Percentiles rank a stretch among this genome's conserved stretches.
phyloP scores from a whole-genome alignment of 30 jellyfish, hydroid and myxozoan genomes.

The Hydra vulgaris region DNA sequence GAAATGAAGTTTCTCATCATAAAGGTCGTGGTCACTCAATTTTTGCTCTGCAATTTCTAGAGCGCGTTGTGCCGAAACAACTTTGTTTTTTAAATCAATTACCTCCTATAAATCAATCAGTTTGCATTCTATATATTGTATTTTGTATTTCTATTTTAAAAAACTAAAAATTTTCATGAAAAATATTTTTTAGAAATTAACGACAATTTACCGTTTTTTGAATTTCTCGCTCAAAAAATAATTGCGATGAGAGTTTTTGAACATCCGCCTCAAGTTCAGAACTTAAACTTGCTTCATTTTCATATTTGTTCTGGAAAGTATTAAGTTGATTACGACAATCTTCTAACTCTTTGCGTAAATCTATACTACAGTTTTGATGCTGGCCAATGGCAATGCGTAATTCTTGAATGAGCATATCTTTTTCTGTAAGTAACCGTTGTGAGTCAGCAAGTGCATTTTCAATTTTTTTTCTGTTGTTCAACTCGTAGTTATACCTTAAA shows the following conservation, averaged over 20 bases:
- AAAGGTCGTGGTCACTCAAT: slow-evolving; percentile 62
- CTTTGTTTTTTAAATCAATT: slow-evolving; percentile 45
- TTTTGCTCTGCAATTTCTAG: slow-evolving; percentile 48
- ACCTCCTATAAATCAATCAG: slow-evolving; percentile 32
- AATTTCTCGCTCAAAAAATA: slow-evolving; percentile 59
- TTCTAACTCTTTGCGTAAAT: slow-evolving; percentile 66
- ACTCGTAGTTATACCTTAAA: slow-evolving; percentile 56
- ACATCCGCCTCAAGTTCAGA: slow-evolving; percentile 46
- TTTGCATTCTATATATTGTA: too few species aligned
- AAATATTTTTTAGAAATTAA: too few species aligned
- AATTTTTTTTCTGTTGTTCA: slow-evolving; percentile 47
- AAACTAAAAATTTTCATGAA: too few species aligned
- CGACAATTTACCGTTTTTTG: slow-evolving; percentile 67
- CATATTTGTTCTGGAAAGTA: slow-evolving; percentile 44
- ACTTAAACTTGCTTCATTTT: slow-evolving; percentile 49
- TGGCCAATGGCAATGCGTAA: slow-evolving; percentile 61
- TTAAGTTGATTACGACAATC: slow-evolving; percentile 46
- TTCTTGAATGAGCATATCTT: slow-evolving; percentile 49
- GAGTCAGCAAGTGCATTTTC: slow-evolving; percentile 81
- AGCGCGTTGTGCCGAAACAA: slow-evolving; percentile 69
- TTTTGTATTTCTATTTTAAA: too few species aligned
- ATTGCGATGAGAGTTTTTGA: slow-evolving; percentile 55
- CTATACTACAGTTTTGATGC: slow-evolving; percentile 75
- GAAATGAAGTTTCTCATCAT: slow-evolving; percentile 58
- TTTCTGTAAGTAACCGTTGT: slow-evolving; percentile 71